Conservation (phyloP, 2,888 invertebrate species). For the Halictus quadricinctus region DNA sequence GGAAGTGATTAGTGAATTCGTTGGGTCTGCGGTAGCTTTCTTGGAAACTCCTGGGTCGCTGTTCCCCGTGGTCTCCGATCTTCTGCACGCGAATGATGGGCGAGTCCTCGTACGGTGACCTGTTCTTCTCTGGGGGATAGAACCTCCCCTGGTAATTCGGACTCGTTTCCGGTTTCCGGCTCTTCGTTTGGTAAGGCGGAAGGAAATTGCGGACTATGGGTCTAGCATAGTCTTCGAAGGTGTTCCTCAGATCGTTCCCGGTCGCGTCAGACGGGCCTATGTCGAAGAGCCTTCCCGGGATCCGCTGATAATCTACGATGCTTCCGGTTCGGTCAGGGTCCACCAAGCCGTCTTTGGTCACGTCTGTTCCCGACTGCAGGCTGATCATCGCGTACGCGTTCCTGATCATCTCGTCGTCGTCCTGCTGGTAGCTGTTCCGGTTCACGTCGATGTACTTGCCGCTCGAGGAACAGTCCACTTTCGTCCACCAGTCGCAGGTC, state of each 20-base stretch:
- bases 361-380: conserved; percentile 81
- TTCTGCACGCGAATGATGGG: conserved; percentile 70
- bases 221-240: conserved; percentile 60
- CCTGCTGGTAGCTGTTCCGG: conserved; percentile 80
- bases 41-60: conserved; percentile 17
- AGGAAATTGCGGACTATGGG: conserved; percentile 47
- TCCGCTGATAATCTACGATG: conserved; percentile 51
- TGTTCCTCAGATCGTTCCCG: conserved; percentile 68
- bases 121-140: conserved; percentile 53
- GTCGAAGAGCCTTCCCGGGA: conserved; percentile 37
- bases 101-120: conserved; percentile 66
- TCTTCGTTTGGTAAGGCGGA: conserved; percentile 58
- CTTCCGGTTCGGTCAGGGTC: conserved; percentile 65
- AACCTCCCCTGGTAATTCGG: conserved; percentile 60
- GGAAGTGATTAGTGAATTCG: conserved; percentile 67
- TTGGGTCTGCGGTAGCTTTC: conserved; percentile 28
- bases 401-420: conserved; percentile 84
- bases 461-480: conserved; percentile 85
- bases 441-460: conserved; percentile 82
- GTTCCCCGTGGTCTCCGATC: conserved; percentile 32
- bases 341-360: conserved; percentile 67
- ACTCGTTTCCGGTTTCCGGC: conserved; percentile 33
- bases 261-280: conserved; percentile 36
- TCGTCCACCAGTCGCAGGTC: conserved; percentile 89
- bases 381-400: conserved; percentile 85